A percentile compares a stretch with the other conserved stretches of the same genome.
These are phyloP conservation scores for Apeltes quadracus DNA, from an alignment of 2,113 vertebrate genomes.

Conservation along the genomic window DNA sequence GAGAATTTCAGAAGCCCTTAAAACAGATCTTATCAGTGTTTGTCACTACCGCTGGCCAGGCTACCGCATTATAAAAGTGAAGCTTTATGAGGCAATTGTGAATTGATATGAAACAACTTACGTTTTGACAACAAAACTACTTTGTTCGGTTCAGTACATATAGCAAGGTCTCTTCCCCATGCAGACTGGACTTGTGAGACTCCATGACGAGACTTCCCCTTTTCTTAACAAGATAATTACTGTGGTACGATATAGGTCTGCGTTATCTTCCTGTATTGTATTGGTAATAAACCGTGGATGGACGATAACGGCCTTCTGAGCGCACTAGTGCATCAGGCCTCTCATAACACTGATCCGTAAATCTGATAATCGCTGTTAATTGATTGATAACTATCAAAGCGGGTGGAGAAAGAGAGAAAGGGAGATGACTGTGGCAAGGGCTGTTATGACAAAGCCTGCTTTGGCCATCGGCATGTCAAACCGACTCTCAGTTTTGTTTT, in stretches of 20 bases:
- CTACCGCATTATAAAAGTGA: neutral
- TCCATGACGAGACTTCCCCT: neutral
- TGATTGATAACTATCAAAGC: neutral
- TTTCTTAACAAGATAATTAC: neutral
- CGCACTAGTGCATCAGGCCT: neutral
- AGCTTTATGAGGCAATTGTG: neutral
- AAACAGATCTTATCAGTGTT: neutral
- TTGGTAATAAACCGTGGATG: neutral
- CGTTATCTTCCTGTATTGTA: neutral
- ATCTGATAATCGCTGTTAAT: neutral
- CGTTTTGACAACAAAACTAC: neutral
- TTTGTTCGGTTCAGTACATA: neutral
- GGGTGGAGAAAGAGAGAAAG: conserved; percentile 7
- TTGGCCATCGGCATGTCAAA: conserved; percentile 72
- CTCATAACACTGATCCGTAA: neutral
- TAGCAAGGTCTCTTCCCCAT: too few relatives aligned
- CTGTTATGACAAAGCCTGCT: conserved; percentile 68
- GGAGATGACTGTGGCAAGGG: conserved; percentile 52
- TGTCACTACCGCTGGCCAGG: neutral
- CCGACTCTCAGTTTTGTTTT: conserved; percentile 67
- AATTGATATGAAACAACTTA: neutral
- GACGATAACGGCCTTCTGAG: neutral
- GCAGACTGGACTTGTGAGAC: neutral
- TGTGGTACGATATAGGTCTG: neutral
- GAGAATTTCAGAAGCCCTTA: neutral